Conservation (phyloP, 1,140 invertebrate species). For the Antheraea pernyi region DNA sequence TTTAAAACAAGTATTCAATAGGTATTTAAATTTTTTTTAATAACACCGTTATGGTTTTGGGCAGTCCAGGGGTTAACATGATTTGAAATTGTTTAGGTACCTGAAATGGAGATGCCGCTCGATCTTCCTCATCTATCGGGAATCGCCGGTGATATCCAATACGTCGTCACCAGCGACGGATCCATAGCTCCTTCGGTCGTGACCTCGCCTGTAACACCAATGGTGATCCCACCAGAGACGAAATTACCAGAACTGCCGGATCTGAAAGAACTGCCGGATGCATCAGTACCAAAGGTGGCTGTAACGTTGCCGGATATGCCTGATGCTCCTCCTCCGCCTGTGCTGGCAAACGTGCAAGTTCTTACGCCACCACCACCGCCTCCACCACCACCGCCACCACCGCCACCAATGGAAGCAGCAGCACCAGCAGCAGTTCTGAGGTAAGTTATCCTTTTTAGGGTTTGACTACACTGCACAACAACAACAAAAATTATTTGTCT, state of each 20-base stretch:
- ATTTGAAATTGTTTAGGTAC: conserved; percentile 78
- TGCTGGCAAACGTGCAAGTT: conserved; percentile 28
- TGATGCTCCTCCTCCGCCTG: conserved; percentile 49
- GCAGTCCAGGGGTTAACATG: no score
- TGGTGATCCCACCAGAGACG: conserved; percentile 40
- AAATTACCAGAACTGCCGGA: conserved; percentile 54
- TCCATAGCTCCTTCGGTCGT: conserved; percentile 89
- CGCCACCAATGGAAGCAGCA: conserved; percentile 28
- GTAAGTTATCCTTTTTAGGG: conserved; percentile 35
- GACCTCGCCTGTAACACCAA: conserved; percentile 75
- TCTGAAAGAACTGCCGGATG: conserved; percentile 41
- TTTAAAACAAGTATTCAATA: no score
- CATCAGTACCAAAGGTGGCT: conserved; percentile 19
- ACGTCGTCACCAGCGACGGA: conserved; percentile 82
- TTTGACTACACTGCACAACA: neutral
- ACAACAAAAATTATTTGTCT: no score
- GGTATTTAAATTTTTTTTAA: no score
- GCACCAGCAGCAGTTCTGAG: conserved; percentile 17
- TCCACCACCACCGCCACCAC: conserved; percentile 35
- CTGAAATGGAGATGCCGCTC: conserved; percentile 92
- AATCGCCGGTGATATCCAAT: conserved; percentile 92
- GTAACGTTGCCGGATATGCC: conserved; percentile 31
- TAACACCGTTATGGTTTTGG: no score
- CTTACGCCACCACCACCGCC: conserved; percentile 42
- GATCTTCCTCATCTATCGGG: conserved; percentile 93